These are phyloP conservation scores for Meiosimyza platycephala DNA, from an alignment of 2,888 invertebrate species.

Conservation along the genomic window DNA sequence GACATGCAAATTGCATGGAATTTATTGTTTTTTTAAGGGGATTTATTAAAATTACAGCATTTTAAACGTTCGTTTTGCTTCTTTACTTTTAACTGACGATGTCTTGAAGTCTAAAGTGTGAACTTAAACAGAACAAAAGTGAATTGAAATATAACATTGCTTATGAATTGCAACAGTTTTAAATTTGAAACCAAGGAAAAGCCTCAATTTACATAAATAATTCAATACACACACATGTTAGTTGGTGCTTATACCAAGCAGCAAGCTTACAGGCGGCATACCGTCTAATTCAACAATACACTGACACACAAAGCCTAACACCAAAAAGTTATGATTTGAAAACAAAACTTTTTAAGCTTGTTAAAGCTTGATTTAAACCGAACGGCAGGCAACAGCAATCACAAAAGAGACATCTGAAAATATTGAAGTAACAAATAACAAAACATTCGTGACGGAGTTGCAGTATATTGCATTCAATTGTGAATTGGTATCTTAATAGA, in stretches of 20 bases:
- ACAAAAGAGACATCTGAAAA: neutral
- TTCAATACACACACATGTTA: slow-evolving; percentile 16
- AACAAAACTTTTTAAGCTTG: slow-evolving; percentile 27
- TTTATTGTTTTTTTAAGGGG: no score
- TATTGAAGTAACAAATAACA: neutral
- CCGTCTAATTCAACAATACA: neutral
- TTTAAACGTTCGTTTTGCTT: no score
- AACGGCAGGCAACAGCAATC: slow-evolving; percentile 12
- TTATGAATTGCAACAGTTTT: slow-evolving; percentile 25
- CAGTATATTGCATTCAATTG: no score
- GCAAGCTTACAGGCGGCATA: neutral
- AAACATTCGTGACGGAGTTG: no score
- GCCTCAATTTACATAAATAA: slow-evolving; percentile 40
- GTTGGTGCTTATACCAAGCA: neutral
- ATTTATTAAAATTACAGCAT: no score
- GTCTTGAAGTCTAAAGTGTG: no score
- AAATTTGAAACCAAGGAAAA: slow-evolving; percentile 37
- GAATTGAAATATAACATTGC: no score
- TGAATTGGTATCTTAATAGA: no score
- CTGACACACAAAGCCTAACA: neutral
- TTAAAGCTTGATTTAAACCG: slow-evolving; percentile 32
- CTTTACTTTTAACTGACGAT: no score
- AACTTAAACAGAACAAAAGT: no score
- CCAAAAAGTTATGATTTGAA: slow-evolving; percentile 26
- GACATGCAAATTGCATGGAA: neutral